A percentile compares a stretch with the other conserved stretches of the same genome.
Conservation (phyloP, 2,888 invertebrate species). For the Trichogramma evanescens region DNA sequence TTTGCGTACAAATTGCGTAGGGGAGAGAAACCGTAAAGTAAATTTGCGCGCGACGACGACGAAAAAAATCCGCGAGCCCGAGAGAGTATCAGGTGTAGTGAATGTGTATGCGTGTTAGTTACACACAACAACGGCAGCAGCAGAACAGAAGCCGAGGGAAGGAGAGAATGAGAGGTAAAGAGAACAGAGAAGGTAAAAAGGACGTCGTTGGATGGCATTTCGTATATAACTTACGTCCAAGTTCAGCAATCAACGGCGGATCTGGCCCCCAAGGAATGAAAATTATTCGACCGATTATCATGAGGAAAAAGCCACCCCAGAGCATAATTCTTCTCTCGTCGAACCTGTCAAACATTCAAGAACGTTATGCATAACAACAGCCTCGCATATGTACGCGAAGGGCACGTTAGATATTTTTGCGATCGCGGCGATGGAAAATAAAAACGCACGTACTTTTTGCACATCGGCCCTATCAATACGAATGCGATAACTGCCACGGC, state of each 20-base stretch:
- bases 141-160: no score
- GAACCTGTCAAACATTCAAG: constrained; percentile 46
- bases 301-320: constrained; percentile 76
- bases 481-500: constrained; percentile 71
- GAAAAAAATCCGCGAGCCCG: no score
- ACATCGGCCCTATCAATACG: constrained; percentile 62
- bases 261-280: constrained; percentile 73
- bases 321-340: constrained; percentile 72
- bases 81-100: no score
- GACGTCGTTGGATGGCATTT: no score
- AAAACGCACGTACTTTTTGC: constrained; percentile 47
- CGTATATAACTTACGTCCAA: constrained; percentile 32
- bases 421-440: no score
- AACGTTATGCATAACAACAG: neutral
- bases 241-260: constrained; percentile 56
- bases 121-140: no score
- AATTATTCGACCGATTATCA: constrained; percentile 65
- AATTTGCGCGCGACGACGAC: no score
- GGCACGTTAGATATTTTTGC: neutral
- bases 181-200: no score
- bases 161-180: neutral
- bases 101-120: no score
- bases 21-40: neutral
- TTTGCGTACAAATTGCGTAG: constrained; percentile 3
- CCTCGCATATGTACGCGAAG: neutral